Evolutionary conservation across 2,113 vertebrate species (phyloP), one percentile per base, ranked within the genome.

Genomic region (Centropus bengalensis): DNA sequence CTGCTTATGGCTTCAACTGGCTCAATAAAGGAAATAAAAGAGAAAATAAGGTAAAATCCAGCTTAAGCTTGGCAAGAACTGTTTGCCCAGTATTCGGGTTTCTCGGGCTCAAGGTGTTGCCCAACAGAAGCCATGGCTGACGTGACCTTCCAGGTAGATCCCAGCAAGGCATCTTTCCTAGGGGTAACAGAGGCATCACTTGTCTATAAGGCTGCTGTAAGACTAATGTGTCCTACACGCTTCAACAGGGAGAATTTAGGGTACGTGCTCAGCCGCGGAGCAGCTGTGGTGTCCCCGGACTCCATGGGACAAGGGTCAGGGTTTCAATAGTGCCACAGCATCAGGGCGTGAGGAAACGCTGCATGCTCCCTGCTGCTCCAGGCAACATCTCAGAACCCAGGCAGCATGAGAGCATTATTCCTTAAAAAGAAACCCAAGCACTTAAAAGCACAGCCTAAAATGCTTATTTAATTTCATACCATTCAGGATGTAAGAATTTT

Each of bases 391-490:
- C 75, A 36, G n/a, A 33, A 26, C 18, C 19, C 26, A 14, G 71
- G 82, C 51, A 89, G 77, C 49, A 77, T 74, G 82, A 59, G 13
- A 79, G 82, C 80, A 22, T 63, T 73, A 78, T 88, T 79, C 89
- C 89, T 85, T 71, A 56, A 51, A 84, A 74, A 87, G 77, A 89
- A 88, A 83, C 59, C 60, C 40, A 91, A 78, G 71, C 89, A 82
- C 83, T 56, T 47, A 67, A 84, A 86, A 92, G 32, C 86, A 40
- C 2, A 6, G 58, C 79, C 32, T 67, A 64, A 88, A 91, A 92
- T 88, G 86, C 89, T 90, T 78, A 83, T 93, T 93, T 95, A 86
- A 95, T 91, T 91, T 90, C 91, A 79, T 67, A 28, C 86, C 59
- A 30, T 90, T 92, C 93, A 79, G 56, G 78, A 66, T 40, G 68